These are phyloP conservation scores for Ophthalmolycus amberensis DNA, from an alignment of 2,113 vertebrate genomes.

Conservation along the genomic window DNA sequence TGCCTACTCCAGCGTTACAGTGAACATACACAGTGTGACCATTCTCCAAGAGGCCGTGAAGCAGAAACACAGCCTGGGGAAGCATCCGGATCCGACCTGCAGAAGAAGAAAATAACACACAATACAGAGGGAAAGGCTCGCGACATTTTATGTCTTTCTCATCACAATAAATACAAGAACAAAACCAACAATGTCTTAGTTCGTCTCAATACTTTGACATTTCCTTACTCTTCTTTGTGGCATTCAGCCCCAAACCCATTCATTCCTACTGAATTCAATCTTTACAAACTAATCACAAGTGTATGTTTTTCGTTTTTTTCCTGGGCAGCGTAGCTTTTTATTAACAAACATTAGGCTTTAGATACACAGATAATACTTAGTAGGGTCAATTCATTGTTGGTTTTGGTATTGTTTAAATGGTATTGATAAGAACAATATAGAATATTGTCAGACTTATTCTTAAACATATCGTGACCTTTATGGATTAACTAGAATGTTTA, in stretches of 20 bases:
- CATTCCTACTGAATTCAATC: neutral
- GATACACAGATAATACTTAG: neutral
- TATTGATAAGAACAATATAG: too few species aligned
- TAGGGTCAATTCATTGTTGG: too few species aligned
- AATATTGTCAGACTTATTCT: neutral
- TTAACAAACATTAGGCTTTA: neutral
- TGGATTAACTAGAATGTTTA: neutral
- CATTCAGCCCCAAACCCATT: neutral
- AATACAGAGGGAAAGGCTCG: neutral
- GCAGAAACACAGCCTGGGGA: constrained; percentile 94
- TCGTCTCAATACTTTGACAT: neutral
- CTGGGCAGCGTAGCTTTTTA: neutral
- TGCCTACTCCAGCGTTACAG: constrained; percentile 95
- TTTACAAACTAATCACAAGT: too few species aligned
- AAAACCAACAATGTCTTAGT: neutral
- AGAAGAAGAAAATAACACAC: constrained; percentile 8
- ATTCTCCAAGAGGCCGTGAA: constrained; percentile 91
- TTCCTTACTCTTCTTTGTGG: neutral
- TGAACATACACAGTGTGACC: constrained; percentile 95
- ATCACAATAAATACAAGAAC: neutral
- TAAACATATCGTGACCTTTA: neutral
- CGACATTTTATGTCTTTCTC: neutral
- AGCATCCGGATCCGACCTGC: constrained; percentile 93
- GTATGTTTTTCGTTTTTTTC: too few species aligned
- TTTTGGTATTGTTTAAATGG: too few species aligned